Percentiles rank a stretch among this genome's conserved stretches.
Evolutionary conservation across 2,888 invertebrate genomes (phyloP).

Genomic region (Idaea straminata): DNA sequence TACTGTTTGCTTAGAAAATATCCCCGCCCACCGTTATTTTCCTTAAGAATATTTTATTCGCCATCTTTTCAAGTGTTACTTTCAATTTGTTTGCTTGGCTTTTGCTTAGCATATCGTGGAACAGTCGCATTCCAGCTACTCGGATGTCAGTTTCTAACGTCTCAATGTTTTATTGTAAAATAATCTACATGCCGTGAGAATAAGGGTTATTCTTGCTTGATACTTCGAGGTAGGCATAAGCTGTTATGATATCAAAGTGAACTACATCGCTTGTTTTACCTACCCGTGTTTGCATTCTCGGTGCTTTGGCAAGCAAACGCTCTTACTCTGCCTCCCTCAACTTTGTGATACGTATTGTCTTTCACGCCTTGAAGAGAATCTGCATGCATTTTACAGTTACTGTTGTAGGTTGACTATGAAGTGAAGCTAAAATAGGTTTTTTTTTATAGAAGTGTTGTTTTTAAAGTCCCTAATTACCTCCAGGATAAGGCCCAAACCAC

Average conservation of each 20-base stretch:
- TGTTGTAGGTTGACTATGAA: conserved; percentile 3
- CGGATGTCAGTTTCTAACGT: conserved; percentile 61
- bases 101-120: conserved; percentile 73
- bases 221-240: conserved; percentile 12
- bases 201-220: not conserved
- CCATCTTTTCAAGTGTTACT: conserved; percentile 48
- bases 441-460: too few relatives aligned
- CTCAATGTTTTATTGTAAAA: conserved; percentile 23
- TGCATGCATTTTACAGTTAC: conserved; percentile 54
- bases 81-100: conserved; percentile 73
- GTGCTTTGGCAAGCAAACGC: conserved; percentile 66
- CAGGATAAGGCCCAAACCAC: too few relatives aligned
- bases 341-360: conserved; percentile 70
- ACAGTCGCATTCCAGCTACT: conserved; percentile 63
- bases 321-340: conserved; percentile 66
- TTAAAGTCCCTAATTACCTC: too few relatives aligned
- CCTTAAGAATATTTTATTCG: conserved; percentile 46
- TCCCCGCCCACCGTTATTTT: conserved; percentile 27
- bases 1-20: conserved; percentile 14
- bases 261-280: conserved; percentile 39
- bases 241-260: conserved; percentile 19
- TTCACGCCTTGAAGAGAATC: conserved; percentile 58
- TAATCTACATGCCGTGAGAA: not conserved
- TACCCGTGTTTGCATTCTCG: conserved; percentile 69
- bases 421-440: too few relatives aligned